Evolutionary conservation across 1,140 invertebrate species (phyloP), one percentile per base, ranked within the genome.

Genomic region (Phthorimaea operculella): DNA sequence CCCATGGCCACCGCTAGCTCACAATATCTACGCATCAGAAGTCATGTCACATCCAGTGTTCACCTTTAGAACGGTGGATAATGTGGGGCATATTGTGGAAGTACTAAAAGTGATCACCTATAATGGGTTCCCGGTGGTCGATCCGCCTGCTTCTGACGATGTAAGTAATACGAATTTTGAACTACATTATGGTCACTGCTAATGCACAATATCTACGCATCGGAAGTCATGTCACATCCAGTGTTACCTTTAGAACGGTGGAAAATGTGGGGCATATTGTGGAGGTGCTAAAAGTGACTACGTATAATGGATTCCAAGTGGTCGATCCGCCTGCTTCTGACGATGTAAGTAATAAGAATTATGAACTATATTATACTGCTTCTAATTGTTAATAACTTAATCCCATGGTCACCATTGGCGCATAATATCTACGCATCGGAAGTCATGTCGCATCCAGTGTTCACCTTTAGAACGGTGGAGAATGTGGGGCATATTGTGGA

Each of bases 81-180:
- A 90, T 64, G 94, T 96, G 8, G 92, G 93, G 0, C 92, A 92
- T 62, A 92, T 98, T 51, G 88, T 96, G 0, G 90, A 96, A 63
- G 79, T 97, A 49, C 84, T 99, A 0, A 92, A 91, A 63, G 86
- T 89, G 12, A 92, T 94, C 49, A 89, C 91, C 1, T 95, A 97
- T 70, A 97, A 98, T 86, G 97, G 96, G 12, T 99, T 98, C 85
- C 97, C 97, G 2, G 92, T 99, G 12, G 96, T 98, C 15, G 94
- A 97, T 55, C 89, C 89, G 45, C 90, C 90, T 12, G 66, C 82
- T 39, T 97, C 56, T 52, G 90, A 91, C 69, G 83, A 89, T 59
- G 90, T 91, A 63, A 79, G 70, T 72, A 16, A 6, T 6, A 28
- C 21, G 21, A 6, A 28, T 28, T 28, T 28, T 79, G 2, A 28